Conservation (phyloP, 2,888 invertebrate genomes). For the Archips crataeganus region DNA sequence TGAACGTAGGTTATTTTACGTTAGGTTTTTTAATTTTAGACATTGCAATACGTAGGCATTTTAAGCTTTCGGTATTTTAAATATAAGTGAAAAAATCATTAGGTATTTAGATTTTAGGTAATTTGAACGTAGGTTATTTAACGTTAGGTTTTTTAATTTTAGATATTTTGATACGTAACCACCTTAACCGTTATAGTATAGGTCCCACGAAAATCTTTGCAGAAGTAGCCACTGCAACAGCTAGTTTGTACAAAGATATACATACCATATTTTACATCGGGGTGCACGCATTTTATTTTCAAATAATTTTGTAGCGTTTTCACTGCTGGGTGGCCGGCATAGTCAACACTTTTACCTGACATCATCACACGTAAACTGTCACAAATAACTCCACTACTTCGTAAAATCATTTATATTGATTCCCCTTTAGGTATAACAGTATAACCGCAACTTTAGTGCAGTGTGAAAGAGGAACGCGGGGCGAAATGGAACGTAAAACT, state of each 20-base stretch:
- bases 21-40: too few species aligned
- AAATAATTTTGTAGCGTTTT: constrained; percentile 90
- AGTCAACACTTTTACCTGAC: constrained; percentile 47
- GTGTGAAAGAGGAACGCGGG: not conserved
- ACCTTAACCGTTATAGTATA: too few species aligned
- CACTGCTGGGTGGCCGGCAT: constrained; percentile 80
- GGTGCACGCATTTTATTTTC: constrained; percentile 90
- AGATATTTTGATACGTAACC: too few species aligned
- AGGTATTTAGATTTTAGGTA: too few species aligned
- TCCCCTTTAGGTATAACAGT: not conserved
- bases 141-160: too few species aligned
- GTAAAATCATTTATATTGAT: constrained; percentile 16
- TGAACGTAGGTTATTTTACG: too few species aligned
- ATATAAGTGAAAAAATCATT: too few species aligned
- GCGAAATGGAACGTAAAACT: constrained; percentile 7
- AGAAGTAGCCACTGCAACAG: too few species aligned
- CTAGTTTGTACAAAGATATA: constrained; percentile 22
- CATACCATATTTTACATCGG: constrained; percentile 90
- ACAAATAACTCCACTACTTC: not conserved
- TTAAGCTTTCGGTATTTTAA: too few species aligned
- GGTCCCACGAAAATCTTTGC: not conserved
- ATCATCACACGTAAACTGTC: not conserved
- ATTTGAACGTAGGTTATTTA: too few species aligned
- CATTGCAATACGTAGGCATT: too few species aligned
- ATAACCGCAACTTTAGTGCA: constrained; percentile 29